phyloP scores from a whole-genome alignment of 2,888 invertebrate genomes.

The Scaptomyza parva region DNA sequence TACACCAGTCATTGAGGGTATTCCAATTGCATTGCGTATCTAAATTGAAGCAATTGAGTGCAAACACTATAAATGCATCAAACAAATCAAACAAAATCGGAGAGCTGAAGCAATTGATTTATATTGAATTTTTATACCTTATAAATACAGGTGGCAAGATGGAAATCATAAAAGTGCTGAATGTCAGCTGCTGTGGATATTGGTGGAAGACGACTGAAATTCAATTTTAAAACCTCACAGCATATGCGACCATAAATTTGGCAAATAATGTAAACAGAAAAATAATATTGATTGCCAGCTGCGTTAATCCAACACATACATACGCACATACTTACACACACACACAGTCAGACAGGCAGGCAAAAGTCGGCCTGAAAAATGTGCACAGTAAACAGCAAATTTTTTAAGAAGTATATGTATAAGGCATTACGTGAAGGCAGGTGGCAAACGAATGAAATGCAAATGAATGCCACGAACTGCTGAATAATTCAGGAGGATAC shows the following conservation, averaged over 20 bases:
- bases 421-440: slow-evolving; percentile 25
- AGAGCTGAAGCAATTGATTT: slow-evolving; percentile 20
- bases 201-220: slow-evolving; percentile 14
- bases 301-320: slow-evolving; percentile 37
- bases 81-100: slow-evolving; percentile 57
- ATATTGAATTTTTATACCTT: slow-evolving; percentile 42
- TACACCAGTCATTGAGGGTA: too few relatives aligned
- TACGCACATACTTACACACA: too few relatives aligned
- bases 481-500: slow-evolving; percentile 76
- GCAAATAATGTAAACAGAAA: slow-evolving; percentile 20
- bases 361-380: neutral
- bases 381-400: neutral
- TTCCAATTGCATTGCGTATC: neutral
- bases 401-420: slow-evolving; percentile 9
- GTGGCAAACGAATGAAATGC: slow-evolving; percentile 59
- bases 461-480: slow-evolving; percentile 49
- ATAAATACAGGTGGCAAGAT: slow-evolving; percentile 12
- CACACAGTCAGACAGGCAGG: neutral
- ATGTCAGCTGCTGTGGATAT: slow-evolving; percentile 14
- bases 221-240: slow-evolving; percentile 36
- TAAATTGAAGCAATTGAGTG: slow-evolving; percentile 22
- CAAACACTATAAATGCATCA: slow-evolving; percentile 22
- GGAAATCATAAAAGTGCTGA: neutral
- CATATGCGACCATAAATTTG: slow-evolving; percentile 43
- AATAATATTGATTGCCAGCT: slow-evolving; percentile 49